A percentile compares a stretch with the other conserved stretches of the same genome.
These are phyloP conservation scores for Fringilla coelebs DNA, from an alignment of 2,797 vertebrate genomes.

Conservation along the genomic window DNA sequence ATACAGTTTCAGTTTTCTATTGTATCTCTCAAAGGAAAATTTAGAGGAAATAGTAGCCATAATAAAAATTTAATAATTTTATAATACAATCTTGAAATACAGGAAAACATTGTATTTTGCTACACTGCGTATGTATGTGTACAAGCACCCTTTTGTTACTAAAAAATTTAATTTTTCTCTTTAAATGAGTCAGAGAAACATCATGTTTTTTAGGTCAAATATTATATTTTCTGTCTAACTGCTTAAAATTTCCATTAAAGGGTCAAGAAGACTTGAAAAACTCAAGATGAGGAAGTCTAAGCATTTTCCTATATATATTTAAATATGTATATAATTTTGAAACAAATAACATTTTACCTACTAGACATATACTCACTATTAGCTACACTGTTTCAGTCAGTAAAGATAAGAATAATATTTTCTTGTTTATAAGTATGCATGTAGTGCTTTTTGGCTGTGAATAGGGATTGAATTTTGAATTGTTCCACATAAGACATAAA, in stretches of 20 bases:
- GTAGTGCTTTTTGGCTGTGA: not conserved
- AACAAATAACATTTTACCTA: not conserved
- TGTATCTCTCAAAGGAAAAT: not conserved
- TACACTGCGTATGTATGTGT: not conserved
- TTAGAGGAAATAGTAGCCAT: not conserved
- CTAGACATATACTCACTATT: rapidly evolving
- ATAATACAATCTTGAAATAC: not conserved
- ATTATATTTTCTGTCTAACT: not conserved
- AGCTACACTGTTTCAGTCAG: not conserved
- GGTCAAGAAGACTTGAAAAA: not conserved
- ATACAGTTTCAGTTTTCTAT: not conserved
- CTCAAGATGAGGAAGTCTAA: not conserved
- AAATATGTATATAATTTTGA: not conserved
- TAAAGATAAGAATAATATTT: not conserved
- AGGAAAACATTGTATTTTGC: not conserved
- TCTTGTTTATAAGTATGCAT: not conserved
- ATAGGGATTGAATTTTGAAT: not conserved
- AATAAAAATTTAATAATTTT: not conserved
- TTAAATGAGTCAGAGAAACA: not conserved
- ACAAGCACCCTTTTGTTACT: not conserved
- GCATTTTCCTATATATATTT: not conserved
- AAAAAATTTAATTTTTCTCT: not conserved
- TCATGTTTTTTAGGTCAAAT: not conserved
- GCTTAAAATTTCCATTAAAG: not conserved
- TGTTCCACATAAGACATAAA: not conserved